phyloP scores from a whole-genome alignment of 2,888 invertebrate species.

The Lissocephala sabroskyi region DNA sequence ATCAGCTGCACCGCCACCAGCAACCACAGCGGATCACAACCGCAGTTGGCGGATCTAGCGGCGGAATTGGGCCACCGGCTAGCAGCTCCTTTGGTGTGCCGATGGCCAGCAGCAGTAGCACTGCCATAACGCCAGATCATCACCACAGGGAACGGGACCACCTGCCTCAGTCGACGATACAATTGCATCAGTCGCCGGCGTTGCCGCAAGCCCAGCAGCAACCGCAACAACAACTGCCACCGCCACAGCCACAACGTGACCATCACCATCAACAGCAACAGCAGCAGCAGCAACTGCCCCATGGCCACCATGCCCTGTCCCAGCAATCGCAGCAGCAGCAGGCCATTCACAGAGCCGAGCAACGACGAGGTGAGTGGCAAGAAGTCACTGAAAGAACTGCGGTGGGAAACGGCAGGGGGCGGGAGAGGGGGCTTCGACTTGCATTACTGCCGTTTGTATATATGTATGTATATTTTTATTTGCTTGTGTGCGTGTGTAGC shows the following conservation, averaged over 20 bases:
- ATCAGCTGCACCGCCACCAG: slow-evolving; percentile 46
- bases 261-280: slow-evolving; percentile 21
- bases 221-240: slow-evolving; percentile 32
- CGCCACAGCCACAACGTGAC: too few relatives aligned
- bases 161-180: slow-evolving; percentile 15
- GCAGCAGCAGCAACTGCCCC: slow-evolving; percentile 37
- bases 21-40: slow-evolving; percentile 25
- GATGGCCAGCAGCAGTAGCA: slow-evolving; percentile 16
- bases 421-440: not conserved
- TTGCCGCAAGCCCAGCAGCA: slow-evolving; percentile 14
- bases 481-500: not conserved
- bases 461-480: not conserved
- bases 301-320: slow-evolving; percentile 53
- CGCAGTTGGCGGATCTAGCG: not conserved
- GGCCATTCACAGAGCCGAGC: slow-evolving; percentile 54
- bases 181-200: slow-evolving; percentile 6
- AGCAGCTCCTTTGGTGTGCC: slow-evolving; percentile 36
- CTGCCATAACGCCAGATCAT: slow-evolving; percentile 5
- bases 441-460: not conserved
- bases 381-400: not conserved
- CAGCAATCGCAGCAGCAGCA: slow-evolving; percentile 61
- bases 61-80: slow-evolving; percentile 24
- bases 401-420: not conserved
- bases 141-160: slow-evolving; percentile 24
- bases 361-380: slow-evolving; percentile 45